Evolutionary conservation across 1,140 invertebrate species (phyloP).

Genomic region (Papilio dardanus): DNA sequence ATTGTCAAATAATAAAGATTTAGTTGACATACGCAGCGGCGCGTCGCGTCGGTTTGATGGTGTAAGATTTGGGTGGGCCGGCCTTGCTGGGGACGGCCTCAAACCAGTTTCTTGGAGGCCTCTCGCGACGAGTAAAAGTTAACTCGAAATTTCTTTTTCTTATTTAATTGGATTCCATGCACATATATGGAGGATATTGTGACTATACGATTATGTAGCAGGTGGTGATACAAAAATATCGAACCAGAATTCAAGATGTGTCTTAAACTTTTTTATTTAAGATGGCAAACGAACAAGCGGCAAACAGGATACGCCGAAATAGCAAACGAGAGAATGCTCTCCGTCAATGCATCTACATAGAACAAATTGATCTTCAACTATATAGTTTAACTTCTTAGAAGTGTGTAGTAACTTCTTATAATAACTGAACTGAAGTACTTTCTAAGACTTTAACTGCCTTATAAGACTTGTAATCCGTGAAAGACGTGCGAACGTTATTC

Average conservation of each 20-base stretch:
- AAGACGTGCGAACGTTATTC: neutral
- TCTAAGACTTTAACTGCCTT: no score
- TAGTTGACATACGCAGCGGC: slow-evolving; percentile 12
- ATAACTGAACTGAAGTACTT: no score
- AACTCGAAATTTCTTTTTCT: slow-evolving; percentile 35
- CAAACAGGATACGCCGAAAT: no score
- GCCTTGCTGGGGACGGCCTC: slow-evolving; percentile 10
- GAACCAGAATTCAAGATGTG: no score
- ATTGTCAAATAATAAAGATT: neutral
- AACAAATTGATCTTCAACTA: no score
- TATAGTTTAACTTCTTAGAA: no score
- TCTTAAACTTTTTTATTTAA: no score
- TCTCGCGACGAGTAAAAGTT: slow-evolving; percentile 31
- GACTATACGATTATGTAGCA: neutral
- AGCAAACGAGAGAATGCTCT: no score
- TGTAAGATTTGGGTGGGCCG: slow-evolving; percentile 31
- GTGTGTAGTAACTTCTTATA: no score
- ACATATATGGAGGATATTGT: slow-evolving; percentile 7
- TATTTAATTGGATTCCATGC: slow-evolving; percentile 24
- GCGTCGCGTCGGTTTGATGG: neutral
- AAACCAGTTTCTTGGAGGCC: slow-evolving; percentile 15
- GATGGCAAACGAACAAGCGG: no score
- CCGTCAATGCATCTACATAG: no score
- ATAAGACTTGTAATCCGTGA: no score
- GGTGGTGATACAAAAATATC: neutral